Evolutionary conservation across 2,113 vertebrate species (phyloP), one percentile per base, ranked within the genome.

Genomic region (Labeo catla): DNA sequence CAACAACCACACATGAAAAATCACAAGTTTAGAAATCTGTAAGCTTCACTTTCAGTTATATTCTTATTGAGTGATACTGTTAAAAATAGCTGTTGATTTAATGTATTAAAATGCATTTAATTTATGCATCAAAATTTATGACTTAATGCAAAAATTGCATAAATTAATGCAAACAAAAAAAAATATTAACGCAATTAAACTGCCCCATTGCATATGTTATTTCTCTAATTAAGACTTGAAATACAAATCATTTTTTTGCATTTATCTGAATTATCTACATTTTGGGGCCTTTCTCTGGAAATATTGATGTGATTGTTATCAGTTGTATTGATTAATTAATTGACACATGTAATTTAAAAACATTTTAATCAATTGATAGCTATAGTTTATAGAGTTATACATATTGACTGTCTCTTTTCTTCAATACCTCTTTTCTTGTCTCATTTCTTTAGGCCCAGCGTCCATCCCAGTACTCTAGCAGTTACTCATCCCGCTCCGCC

Each of bases 401-500:
- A 8, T 39, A 16, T 70, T 39, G n/a, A 19, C 39, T 82, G 9
- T 83, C 72, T 57, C 54, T 47, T 47, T 76, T 76, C 9, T 54
- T 36, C 11, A 66, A 19, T 0, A 19, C 21, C 16, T 59, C 16
- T 8, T 2, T 11, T 83, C 12, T 23, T 81, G 11, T 82, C 74
- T 54, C 15, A 15, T 21, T 77, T 76, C 9, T 66, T 36, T 91
- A 95, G 94, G 91, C 88, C 63, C 90, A 92, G 13, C 93, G 87
- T 15, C 0, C 91, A 8, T 84, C 92, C 7, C 91, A 93, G 86
- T 91, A 86, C 47, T 7, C 91, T 0, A 90, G 88, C 0, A 11
- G 89, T 86, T 97, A 93, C 91, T 96, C 95, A 54, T 94, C 94
- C 0, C 94, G 92, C 83, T 98, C 97, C 0, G 94, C 95, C 0